Percentiles rank a stretch among this genome's conserved stretches.
These are phyloP conservation scores for Aurelia coerulea DNA, from an alignment of 30 jellyfish, hydroid and myxozoan species.

Conservation along the genomic window DNA sequence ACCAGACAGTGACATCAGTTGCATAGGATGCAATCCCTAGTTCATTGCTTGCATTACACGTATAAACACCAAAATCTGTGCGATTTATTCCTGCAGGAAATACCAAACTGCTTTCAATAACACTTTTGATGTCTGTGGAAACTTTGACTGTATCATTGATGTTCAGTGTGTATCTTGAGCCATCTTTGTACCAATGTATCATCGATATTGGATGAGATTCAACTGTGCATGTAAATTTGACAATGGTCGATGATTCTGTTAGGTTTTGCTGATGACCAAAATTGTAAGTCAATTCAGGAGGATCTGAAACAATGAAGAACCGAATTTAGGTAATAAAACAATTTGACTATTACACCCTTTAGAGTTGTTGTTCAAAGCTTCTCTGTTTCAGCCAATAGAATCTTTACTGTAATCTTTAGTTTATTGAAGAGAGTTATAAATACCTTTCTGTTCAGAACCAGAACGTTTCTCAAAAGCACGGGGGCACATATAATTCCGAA, in stretches of 20 bases:
- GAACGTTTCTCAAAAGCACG: too few relatives aligned
- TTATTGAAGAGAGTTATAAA: too few relatives aligned
- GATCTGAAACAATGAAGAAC: conserved; percentile 20
- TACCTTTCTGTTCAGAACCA: too few relatives aligned
- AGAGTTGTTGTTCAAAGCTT: too few relatives aligned
- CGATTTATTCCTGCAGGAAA: conserved; percentile 59
- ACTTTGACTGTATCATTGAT: background rate
- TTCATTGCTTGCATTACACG: conserved; percentile 34
- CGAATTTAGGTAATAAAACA: too few relatives aligned
- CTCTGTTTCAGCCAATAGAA: too few relatives aligned
- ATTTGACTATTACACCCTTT: too few relatives aligned
- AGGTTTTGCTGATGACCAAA: conserved; percentile 39
- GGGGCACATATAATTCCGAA: too few relatives aligned
- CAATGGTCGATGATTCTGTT: conserved; percentile 26
- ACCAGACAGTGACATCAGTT: conserved; percentile 54
- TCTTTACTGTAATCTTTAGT: too few relatives aligned
- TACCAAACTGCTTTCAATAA: conserved; percentile 15
- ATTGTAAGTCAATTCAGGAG: conserved; percentile 24
- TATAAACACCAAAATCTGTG: conserved; percentile 34
- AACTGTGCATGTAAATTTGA: conserved; percentile 17
- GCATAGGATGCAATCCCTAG: conserved; percentile 36
- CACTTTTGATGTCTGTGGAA: conserved; percentile 9
- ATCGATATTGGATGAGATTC: conserved; percentile 55
- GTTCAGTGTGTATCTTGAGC: conserved; percentile 7
- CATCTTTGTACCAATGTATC: conserved; percentile 53